Base-by-base conservation (phyloP, 2,113 vertebrate genomes). In the Phylloscopus trochiloides region DNA sequence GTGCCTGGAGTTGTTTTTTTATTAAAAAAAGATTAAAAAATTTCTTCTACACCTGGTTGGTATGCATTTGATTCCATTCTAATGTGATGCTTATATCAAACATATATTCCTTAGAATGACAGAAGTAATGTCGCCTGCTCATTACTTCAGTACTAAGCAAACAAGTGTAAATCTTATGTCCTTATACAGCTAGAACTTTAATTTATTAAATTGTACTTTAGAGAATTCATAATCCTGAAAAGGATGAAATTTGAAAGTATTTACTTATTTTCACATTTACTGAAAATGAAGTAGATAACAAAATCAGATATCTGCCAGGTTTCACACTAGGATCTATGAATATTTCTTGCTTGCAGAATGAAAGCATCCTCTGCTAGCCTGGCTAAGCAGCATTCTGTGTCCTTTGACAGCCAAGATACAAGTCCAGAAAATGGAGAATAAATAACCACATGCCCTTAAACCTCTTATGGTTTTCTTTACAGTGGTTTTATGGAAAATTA, bases 1-100 rank as follows among this genome's bases (percentile, higher is more conserved):
- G 8, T 31, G 21, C 52, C n/a, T 58, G 45, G 12, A 3, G 21
- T 47, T n/a, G n/a, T 36, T 40, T 55, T 75, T 67, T 29, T 20
- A 20, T 36, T 22, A 28, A 61, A 45, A 43, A n/a, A 58, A 20
- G 1, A 2, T 10, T 2, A 1, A 19, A 50, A 18, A 4, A 22
- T 29, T 22, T 75, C 25, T 62, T 63, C 17, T 83, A 28, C 1
- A 31, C 16, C 17, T 89, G 42, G 7, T 38, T 66, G 13, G 6
- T 61, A 62, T 54, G 28, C 28, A 26, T 72, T 93, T 58, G 17
- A 50, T 75, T 72, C 38, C 63, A 6, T 71, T 83, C 26, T 58
- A 32, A 48, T 66, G 21, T 78, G 38, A 45, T 62, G 51, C 7
- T 88, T 78, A 5, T 38, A 52, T 68, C 31, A 77, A 66, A 65